Evolutionary conservation across 2,113 vertebrate species (phyloP).

Genomic region (Dinomys branickii): DNA sequence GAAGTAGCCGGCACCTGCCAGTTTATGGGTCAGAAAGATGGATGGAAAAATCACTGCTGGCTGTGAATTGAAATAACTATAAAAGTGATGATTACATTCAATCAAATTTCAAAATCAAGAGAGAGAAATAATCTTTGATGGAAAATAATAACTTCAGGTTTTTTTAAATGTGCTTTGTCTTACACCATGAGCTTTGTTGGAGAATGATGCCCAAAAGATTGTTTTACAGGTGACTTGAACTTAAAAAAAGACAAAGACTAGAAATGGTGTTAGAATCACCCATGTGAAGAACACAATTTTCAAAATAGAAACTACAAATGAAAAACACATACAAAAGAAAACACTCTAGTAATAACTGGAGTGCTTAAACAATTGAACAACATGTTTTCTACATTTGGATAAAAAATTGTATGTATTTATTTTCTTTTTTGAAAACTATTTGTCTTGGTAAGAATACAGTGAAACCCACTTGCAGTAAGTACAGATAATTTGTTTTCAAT

Average conservation of each 20-base stretch:
- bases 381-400: background rate
- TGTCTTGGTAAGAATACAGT: background rate
- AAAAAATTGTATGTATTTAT: background rate
- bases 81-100: background rate
- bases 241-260: background rate
- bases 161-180: background rate
- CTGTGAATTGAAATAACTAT: background rate
- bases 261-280: background rate
- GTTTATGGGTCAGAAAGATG: background rate
- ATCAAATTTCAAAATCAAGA: background rate
- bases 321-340: background rate
- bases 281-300: background rate
- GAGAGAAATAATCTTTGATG: background rate
- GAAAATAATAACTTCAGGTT: background rate
- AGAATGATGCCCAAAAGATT: background rate
- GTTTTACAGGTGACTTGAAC: background rate
- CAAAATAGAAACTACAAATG: background rate
- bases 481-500: background rate
- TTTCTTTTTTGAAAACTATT: background rate
- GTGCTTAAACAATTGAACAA: background rate
- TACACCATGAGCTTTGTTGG: rapidly evolving
- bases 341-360: background rate
- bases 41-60: background rate
- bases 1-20: background rate
- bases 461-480: background rate